These are phyloP conservation scores for Leucopsar rothschildi DNA, from an alignment of 2,113 vertebrate genomes.

Conservation along the genomic window DNA sequence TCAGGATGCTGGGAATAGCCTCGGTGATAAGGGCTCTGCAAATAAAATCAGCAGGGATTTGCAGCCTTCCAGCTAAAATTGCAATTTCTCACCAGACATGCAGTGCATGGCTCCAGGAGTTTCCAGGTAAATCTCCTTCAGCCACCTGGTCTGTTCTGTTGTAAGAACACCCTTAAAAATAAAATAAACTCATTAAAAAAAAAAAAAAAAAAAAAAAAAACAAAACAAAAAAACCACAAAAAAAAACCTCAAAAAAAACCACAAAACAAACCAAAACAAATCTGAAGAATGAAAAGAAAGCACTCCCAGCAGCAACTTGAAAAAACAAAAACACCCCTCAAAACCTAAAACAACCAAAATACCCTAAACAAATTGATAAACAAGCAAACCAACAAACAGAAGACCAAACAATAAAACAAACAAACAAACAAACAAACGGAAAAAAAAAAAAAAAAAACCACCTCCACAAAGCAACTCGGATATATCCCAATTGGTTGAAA, in stretches of 20 bases:
- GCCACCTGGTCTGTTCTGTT: not conserved
- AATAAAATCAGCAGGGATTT: not conserved
- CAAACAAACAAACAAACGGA: too few relatives aligned
- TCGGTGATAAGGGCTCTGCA: not conserved
- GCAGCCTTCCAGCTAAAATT: not conserved
- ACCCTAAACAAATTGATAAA: not conserved
- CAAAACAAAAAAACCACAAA: too few relatives aligned
- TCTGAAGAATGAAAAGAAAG: not conserved
- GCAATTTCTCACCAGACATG: not conserved
- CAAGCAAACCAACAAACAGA: too few relatives aligned
- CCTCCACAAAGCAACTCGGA: rapidly evolving
- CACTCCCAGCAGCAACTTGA: rapidly evolving
- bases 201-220: too few relatives aligned
- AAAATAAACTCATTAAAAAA: not conserved
- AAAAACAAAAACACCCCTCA: too few relatives aligned
- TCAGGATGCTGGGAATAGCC: not conserved
- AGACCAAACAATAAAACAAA: too few relatives aligned
- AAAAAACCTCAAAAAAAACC: not conserved
- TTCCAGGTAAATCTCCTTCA: not conserved
- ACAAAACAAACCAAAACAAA: not conserved
- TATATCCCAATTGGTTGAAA: not conserved
- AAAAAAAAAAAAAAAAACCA: too few relatives aligned
- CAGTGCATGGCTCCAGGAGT: not conserved
- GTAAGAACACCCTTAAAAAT: not conserved
- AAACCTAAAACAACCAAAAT: not conserved